A percentile compares a stretch with the other conserved stretches of the same genome.
Evolutionary conservation across 2,113 vertebrate species (phyloP).

Genomic region (Gracilinanus agilis): DNA sequence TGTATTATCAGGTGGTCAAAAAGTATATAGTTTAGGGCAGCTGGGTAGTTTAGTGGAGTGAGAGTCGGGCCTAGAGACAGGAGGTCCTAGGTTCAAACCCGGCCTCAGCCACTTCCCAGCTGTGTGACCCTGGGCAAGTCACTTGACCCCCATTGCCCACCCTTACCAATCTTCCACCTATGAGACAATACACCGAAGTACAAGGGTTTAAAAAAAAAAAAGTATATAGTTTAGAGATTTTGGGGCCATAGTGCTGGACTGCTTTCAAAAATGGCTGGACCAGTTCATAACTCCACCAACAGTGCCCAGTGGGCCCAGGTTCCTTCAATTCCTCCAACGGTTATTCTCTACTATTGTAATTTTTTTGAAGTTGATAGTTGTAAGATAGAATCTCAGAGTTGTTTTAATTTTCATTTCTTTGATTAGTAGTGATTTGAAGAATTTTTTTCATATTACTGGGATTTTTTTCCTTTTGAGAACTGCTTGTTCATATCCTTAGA

Average conservation of each 20-base stretch:
- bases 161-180: too few relatives aligned
- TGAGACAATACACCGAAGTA: too few relatives aligned
- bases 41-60: too few relatives aligned
- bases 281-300: not conserved
- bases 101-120: too few relatives aligned
- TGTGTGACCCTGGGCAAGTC: too few relatives aligned
- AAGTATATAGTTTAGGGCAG: too few relatives aligned
- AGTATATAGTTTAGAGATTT: not conserved
- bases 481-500: not conserved
- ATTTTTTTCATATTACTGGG: not conserved
- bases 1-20: not conserved
- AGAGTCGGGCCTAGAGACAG: too few relatives aligned
- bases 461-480: not conserved
- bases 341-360: not conserved
- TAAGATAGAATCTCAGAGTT: not conserved
- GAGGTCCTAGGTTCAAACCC: too few relatives aligned
- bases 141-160: too few relatives aligned
- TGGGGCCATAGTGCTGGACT: not conserved
- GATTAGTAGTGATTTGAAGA: not conserved
- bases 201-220: too few relatives aligned
- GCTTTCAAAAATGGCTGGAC: not conserved
- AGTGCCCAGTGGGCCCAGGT: not conserved
- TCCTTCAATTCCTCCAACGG: not conserved
- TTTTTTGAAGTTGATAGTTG: not conserved
- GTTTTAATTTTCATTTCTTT: not conserved